Conservation (phyloP, 1,140 invertebrate genomes). For the Hypsibius dujardini region DNA sequence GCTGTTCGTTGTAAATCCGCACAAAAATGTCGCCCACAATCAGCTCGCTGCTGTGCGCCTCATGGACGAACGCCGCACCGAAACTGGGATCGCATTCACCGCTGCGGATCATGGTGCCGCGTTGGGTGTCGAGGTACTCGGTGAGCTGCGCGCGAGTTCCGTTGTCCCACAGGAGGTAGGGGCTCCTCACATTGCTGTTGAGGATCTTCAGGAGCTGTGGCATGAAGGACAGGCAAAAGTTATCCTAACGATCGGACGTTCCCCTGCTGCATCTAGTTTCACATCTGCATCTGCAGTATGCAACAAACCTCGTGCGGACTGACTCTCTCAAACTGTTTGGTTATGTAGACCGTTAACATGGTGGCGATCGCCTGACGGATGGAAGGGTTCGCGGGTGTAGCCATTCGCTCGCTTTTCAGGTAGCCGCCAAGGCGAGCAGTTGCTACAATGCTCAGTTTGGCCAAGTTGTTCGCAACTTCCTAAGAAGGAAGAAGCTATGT, state of each 20-base stretch:
- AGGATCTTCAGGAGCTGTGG: slow-evolving; percentile 62
- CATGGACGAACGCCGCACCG: slow-evolving; percentile 54
- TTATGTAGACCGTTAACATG: slow-evolving; percentile 75
- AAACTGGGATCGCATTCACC: slow-evolving; percentile 49
- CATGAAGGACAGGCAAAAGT: slow-evolving; percentile 22
- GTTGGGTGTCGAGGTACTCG: slow-evolving; percentile 64
- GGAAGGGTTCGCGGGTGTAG: slow-evolving; percentile 47
- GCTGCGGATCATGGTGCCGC: slow-evolving; percentile 38
- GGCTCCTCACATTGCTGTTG: slow-evolving; percentile 84
- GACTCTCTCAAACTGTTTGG: slow-evolving; percentile 51
- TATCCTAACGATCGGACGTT: slow-evolving; percentile 18
- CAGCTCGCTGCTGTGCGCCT: slow-evolving; percentile 61
- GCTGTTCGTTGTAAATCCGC: slow-evolving; percentile 86
- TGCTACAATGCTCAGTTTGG: slow-evolving; percentile 63
- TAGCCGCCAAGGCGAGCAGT: slow-evolving; percentile 61
- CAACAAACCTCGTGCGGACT: slow-evolving; percentile 49
- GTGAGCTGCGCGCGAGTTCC: slow-evolving; percentile 72
- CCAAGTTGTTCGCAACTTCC: slow-evolving; percentile 76
- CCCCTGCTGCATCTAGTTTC: background rate
- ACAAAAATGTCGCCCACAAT: slow-evolving; percentile 88
- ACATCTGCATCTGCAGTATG: background rate
- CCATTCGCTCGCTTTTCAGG: slow-evolving; percentile 40
- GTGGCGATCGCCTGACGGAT: slow-evolving; percentile 50
- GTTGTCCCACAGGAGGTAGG: slow-evolving; percentile 96
- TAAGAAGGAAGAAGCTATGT: slow-evolving; percentile 35